Base-by-base conservation (phyloP, 2,797 vertebrate species). In the Taenioides sp. region DNA sequence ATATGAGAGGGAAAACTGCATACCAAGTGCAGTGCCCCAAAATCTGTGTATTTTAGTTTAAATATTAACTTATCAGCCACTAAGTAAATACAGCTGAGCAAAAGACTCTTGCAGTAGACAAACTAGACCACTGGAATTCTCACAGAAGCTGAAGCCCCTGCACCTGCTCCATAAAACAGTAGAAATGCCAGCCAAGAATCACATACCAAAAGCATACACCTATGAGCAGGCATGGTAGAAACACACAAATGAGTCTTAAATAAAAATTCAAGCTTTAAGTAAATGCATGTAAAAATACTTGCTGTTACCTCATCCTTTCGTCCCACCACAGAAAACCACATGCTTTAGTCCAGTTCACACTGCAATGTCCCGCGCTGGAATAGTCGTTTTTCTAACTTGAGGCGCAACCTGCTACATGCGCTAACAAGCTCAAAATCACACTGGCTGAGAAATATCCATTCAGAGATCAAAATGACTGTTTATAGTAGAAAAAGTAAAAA, bases 321-420 rank as follows among this genome's bases (percentile, higher is more conserved):
- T 87, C 97, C 97, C 83, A 98, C 96, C 85, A 99, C 97, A 77
- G 97, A 99, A 94, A 99, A 96, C 97, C 97, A 98, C 97, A 98
- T 93, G 87, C 60, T 89, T 76, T 57, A 67, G 54, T 72, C 73
- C 69, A 74, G 74, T 69, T 70, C 65, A 72, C 72, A 37, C 72
- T 31, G 62, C 59, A 60, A 69, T 49, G 74, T 83, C 72, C 82
- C 57, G 31, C 67, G 80, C 65, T 47, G 55, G 65, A 66, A 62
- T 50, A 43, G 64, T 25, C 74, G 84, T 76, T 72, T 55, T 79
- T 77, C 72, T 76, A 75, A 73, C 61, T 43, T 4, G 3, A 28
- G 64, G 65, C 50, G 76, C 75, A 73, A 77, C 82, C 77, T 80
- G 83, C 81, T 34, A 81, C 86, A 25, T 75, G 87, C 79, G 71